Conservation (phyloP, 2,888 invertebrate genomes). For the Drosophila vallismaia region DNA sequence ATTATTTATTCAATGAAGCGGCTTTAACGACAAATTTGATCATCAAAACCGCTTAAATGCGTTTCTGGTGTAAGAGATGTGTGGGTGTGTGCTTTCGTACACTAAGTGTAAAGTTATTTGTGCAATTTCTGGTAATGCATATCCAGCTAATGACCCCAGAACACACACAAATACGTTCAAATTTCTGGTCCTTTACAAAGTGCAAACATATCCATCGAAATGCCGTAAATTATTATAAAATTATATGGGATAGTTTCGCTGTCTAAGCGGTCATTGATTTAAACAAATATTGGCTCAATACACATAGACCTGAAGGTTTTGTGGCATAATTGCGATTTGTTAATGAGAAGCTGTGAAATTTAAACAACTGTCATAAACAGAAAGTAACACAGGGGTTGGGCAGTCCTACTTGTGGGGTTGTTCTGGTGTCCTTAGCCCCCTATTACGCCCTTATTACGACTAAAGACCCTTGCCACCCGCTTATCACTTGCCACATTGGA, state of each 20-base stretch:
- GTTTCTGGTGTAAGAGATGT: constrained; percentile 4
- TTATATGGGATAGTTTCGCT: constrained; percentile 25
- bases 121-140: constrained; percentile 43
- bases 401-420: neutral
- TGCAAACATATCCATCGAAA: constrained; percentile 15
- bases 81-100: neutral
- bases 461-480: neutral
- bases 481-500: constrained; percentile 8
- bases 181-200: constrained; percentile 32
- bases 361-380: constrained; percentile 49
- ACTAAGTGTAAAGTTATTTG: constrained; percentile 44
- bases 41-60: constrained; percentile 25
- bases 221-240: constrained; percentile 22
- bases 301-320: neutral
- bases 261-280: constrained; percentile 47
- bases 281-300: constrained; percentile 53
- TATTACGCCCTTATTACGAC: neutral
- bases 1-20: constrained; percentile 43
- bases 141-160: constrained; percentile 48
- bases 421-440: neutral
- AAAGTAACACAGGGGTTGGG: neutral
- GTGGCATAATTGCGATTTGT: constrained; percentile 48
- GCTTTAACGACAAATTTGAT: constrained; percentile 37
- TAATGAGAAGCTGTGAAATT: constrained; percentile 36
- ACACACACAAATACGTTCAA: constrained; percentile 8